phyloP scores from a whole-genome alignment of 2,113 vertebrate genomes.

The Phaethornis superciliosus region DNA sequence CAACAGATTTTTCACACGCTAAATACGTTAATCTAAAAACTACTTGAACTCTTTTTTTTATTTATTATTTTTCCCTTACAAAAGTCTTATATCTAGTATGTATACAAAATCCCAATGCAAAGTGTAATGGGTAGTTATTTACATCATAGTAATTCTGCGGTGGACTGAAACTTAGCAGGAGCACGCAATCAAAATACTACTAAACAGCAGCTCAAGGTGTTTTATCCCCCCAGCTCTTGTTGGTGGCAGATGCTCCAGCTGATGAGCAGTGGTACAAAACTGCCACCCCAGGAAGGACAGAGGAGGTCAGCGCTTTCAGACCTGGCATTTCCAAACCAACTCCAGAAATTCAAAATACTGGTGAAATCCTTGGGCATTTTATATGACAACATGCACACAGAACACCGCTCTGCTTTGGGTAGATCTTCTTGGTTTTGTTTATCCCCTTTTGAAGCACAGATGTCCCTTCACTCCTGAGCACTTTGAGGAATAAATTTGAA shows the following conservation, averaged over 20 bases:
- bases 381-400: accelerated
- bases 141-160: conserved; percentile 41
- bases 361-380: background rate
- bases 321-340: background rate
- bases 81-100: conserved; percentile 67
- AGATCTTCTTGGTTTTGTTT: background rate
- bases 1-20: conserved; percentile 65
- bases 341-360: background rate
- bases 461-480: background rate
- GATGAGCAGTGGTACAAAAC: background rate
- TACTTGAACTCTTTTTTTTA: conserved; percentile 55
- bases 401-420: background rate
- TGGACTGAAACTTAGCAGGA: conserved; percentile 46
- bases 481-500: background rate
- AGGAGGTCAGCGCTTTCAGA: background rate
- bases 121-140: conserved; percentile 58
- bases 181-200: conserved; percentile 12
- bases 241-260: background rate
- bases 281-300: background rate
- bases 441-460: background rate
- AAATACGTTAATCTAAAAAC: conserved; percentile 71
- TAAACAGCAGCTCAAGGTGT: background rate
- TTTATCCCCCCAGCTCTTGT: background rate
- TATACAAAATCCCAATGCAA: conserved; percentile 66
- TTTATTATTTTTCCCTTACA: conserved; percentile 35